Conservation (phyloP, 1,140 invertebrate genomes). For the Mesaphorura yosii region DNA sequence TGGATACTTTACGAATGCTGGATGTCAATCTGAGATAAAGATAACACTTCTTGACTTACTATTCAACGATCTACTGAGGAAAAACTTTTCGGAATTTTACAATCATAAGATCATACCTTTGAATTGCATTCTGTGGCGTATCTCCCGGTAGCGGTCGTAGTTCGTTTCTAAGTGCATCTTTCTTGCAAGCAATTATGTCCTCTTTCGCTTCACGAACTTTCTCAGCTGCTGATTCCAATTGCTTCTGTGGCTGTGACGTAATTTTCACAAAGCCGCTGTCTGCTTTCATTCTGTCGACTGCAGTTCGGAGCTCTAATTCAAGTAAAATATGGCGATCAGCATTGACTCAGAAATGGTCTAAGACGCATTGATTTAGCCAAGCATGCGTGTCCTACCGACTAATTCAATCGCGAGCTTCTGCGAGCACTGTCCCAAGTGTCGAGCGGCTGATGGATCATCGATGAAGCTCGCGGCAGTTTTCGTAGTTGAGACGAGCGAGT, state of each 20-base stretch:
- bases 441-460: conserved; percentile 59
- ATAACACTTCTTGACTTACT: neutral
- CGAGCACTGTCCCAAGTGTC: conserved; percentile 57
- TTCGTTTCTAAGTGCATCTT: conserved; percentile 54
- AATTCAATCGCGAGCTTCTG: conserved; percentile 63
- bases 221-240: conserved; percentile 53
- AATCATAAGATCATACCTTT: conserved; percentile 11
- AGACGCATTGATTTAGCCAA: too few relatives aligned
- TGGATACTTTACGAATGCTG: conserved; percentile 20
- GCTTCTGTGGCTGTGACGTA: conserved; percentile 40
- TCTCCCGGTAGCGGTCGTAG: conserved; percentile 60
- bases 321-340: too few relatives aligned
- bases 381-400: too few relatives aligned
- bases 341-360: too few relatives aligned
- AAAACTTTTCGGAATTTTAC: neutral
- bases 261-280: conserved; percentile 56
- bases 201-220: conserved; percentile 63
- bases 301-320: conserved; percentile 66
- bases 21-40: conserved; percentile 15
- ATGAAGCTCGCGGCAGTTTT: conserved; percentile 76
- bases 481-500: conserved; percentile 41
- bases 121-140: conserved; percentile 28
- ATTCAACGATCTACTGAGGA: neutral
- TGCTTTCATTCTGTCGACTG: conserved; percentile 69
- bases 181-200: conserved; percentile 68